phyloP scores from a whole-genome alignment of 2,888 invertebrate genomes.

The Drosophila pseudotalamancana region DNA sequence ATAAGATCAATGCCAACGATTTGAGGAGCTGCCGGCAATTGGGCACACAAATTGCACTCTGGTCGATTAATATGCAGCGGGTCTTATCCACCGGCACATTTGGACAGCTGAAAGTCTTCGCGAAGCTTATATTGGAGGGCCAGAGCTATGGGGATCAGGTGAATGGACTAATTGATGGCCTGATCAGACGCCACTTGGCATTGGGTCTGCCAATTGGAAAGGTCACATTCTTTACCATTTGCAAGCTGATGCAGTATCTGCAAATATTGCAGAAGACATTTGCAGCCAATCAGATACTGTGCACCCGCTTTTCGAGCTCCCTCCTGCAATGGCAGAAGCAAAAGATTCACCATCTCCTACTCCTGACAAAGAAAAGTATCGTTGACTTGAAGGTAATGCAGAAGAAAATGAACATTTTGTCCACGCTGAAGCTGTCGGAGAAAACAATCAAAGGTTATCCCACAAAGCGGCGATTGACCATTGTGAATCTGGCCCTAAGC shows the following conservation, averaged over 20 bases:
- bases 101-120: slow-evolving; percentile 85
- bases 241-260: slow-evolving; percentile 92
- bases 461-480: slow-evolving; percentile 34
- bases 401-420: slow-evolving; percentile 50
- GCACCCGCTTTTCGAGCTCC: slow-evolving; percentile 90
- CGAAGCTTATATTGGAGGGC: slow-evolving; percentile 85
- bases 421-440: slow-evolving; percentile 59
- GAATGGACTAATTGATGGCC: slow-evolving; percentile 86
- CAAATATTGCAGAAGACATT: slow-evolving; percentile 91
- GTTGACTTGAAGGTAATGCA: slow-evolving; percentile 62
- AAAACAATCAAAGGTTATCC: slow-evolving; percentile 50
- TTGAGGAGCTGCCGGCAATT: slow-evolving; percentile 85
- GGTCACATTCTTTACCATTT: slow-evolving; percentile 89
- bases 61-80: slow-evolving; percentile 88
- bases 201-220: slow-evolving; percentile 92
- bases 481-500: slow-evolving; percentile 46
- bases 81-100: slow-evolving; percentile 84
- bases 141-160: slow-evolving; percentile 89
- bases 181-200: slow-evolving; percentile 89
- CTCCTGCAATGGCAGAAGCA: slow-evolving; percentile 89
- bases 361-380: slow-evolving; percentile 47
- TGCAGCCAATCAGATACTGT: slow-evolving; percentile 88
- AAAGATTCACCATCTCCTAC: slow-evolving; percentile 61
- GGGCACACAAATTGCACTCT: slow-evolving; percentile 85
- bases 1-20: slow-evolving; percentile 57